These are phyloP conservation scores for Xenopus petersii DNA, from an alignment of 2,797 vertebrate genomes.

Conservation along the genomic window DNA sequence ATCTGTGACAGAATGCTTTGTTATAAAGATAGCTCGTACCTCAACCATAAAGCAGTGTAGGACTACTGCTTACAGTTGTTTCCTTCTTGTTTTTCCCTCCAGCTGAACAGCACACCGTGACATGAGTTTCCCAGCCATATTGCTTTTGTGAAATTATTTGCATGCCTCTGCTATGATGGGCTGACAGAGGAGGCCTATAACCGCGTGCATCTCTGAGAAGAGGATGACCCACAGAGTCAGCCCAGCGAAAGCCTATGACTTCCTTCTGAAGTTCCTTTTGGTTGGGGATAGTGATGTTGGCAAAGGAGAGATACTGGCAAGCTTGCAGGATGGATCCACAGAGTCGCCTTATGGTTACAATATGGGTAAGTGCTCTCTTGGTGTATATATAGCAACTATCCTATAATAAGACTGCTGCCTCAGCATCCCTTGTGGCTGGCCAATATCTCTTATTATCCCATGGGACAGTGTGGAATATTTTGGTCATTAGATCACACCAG, in stretches of 20 bases:
- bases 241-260: conserved; percentile 73
- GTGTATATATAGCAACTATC: too few species aligned
- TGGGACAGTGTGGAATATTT: too few species aligned
- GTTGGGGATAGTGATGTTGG: conserved; percentile 78
- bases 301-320: conserved; percentile 77
- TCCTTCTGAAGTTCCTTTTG: conserved; percentile 75
- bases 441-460: too few species aligned
- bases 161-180: neutral
- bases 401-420: too few species aligned
- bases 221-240: conserved; percentile 73
- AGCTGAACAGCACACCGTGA: neutral
- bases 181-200: neutral
- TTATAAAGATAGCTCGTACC: too few species aligned
- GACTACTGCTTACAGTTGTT: neutral
- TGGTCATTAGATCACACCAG: too few species aligned
- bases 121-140: conserved; percentile 12
- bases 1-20: too few species aligned
- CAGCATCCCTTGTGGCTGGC: too few species aligned
- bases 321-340: conserved; percentile 71
- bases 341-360: conserved; percentile 77
- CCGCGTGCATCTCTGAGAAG: conserved; percentile 23
- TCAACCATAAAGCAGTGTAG: too few species aligned
- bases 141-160: neutral
- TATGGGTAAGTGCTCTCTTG: conserved; percentile 63
- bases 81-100: neutral